A percentile compares a stretch with the other conserved stretches of the same genome.
Evolutionary conservation across 2,888 invertebrate species (phyloP).

Genomic region (Drosophila incognita): DNA sequence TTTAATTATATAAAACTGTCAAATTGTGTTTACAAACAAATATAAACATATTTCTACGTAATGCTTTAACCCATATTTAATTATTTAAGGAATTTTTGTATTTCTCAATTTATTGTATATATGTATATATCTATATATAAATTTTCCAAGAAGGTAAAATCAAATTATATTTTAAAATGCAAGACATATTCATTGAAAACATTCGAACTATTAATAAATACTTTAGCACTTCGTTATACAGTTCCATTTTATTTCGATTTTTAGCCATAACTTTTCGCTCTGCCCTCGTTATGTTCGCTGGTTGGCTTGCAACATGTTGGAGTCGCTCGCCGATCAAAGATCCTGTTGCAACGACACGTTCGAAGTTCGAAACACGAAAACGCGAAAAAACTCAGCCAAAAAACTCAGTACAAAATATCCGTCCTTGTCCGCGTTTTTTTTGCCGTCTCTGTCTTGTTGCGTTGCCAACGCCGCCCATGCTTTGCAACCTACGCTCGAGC

Average conservation of each 20-base stretch:
- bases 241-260: too few species aligned
- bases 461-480: slow-evolving; percentile 21
- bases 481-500: slow-evolving; percentile 9
- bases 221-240: too few species aligned
- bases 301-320: slow-evolving; percentile 52
- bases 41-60: too few species aligned
- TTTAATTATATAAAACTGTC: too few species aligned
- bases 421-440: too few species aligned
- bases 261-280: not conserved
- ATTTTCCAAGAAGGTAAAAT: not conserved
- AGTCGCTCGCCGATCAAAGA: slow-evolving; percentile 20
- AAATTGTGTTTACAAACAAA: not conserved
- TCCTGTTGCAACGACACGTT: too few species aligned
- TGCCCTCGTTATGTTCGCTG: slow-evolving; percentile 28
- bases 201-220: not conserved
- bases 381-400: too few species aligned
- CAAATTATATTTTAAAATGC: too few species aligned
- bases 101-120: not conserved
- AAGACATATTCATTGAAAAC: not conserved
- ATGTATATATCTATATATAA: not conserved
- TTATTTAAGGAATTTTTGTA: not conserved
- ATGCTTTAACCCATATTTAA: too few species aligned
- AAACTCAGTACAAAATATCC: too few species aligned
- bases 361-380: too few species aligned
- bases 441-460: too few species aligned